A percentile compares a stretch with the other conserved stretches of the same genome.
These are phyloP conservation scores for Leptopilina drosophilae DNA, from an alignment of 2,888 invertebrate species.

Conservation along the genomic window DNA sequence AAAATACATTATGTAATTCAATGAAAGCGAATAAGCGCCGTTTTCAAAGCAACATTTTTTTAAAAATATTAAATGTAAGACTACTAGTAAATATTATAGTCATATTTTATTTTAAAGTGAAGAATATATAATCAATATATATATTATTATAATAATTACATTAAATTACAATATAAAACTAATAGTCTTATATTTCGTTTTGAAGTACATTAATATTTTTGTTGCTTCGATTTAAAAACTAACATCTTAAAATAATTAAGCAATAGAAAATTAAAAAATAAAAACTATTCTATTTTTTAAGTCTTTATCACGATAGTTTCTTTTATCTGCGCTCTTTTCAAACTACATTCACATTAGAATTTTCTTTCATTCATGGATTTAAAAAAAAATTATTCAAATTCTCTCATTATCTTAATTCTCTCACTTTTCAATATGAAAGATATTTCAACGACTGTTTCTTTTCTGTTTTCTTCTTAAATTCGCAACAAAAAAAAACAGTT, in stretches of 20 bases:
- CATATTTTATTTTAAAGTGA: too few species aligned
- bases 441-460: not conserved
- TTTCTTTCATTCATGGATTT: not conserved
- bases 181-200: not conserved
- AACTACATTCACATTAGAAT: not conserved
- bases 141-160: too few species aligned
- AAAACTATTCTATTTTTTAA: not conserved
- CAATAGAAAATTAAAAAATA: constrained; percentile 9
- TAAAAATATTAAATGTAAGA: too few species aligned
- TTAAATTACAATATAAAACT: too few species aligned
- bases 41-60: not conserved
- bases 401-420: not conserved
- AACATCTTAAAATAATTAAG: not conserved
- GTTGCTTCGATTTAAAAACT: not conserved
- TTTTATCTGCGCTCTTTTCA: not conserved
- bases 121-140: too few species aligned
- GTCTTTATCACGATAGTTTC: not conserved
- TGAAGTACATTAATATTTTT: not conserved
- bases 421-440: constrained; percentile 29
- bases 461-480: not conserved
- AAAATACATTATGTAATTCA: constrained; percentile 8
- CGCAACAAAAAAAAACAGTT: constrained; percentile 4
- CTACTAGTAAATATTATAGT: too few species aligned
- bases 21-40: not conserved
- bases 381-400: not conserved